Conservation (phyloP, 2,113 vertebrate species). For the Nannospalax galili region DNA sequence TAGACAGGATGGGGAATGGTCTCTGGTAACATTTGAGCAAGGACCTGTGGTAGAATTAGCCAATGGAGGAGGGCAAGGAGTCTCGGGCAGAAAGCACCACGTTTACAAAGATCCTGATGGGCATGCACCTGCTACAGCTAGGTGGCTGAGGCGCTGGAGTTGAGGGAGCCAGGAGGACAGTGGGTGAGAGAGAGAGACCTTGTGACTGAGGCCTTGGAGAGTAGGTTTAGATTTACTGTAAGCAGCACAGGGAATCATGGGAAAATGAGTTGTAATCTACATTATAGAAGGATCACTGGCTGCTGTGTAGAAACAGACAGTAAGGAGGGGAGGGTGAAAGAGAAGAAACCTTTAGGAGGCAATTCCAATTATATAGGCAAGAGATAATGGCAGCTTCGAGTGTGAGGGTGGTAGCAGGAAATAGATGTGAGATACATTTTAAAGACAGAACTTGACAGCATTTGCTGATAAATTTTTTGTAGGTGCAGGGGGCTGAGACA, state of each 20-base stretch:
- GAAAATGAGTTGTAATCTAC: neutral
- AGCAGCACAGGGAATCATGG: neutral
- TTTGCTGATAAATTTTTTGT: neutral
- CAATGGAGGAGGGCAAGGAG: neutral
- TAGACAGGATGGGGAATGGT: neutral
- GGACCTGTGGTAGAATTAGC: neutral
- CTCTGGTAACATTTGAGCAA: neutral
- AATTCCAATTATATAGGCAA: neutral
- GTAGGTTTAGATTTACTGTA: neutral
- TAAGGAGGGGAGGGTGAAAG: neutral
- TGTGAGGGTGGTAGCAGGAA: neutral
- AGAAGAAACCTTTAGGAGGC: neutral
- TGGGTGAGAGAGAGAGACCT: neutral
- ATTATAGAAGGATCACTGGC: neutral
- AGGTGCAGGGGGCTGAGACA: neutral
- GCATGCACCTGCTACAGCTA: neutral
- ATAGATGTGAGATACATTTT: neutral
- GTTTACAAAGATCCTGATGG: neutral
- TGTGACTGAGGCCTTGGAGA: neutral
- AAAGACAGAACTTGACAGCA: neutral
- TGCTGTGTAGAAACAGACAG: neutral
- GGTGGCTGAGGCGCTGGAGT: rapidly evolving
- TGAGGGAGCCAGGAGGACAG: neutral
- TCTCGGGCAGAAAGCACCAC: neutral
- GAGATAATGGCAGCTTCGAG: neutral